Base-by-base conservation (phyloP, 2,797 vertebrate species). In the Aeoliscus strigatus region DNA sequence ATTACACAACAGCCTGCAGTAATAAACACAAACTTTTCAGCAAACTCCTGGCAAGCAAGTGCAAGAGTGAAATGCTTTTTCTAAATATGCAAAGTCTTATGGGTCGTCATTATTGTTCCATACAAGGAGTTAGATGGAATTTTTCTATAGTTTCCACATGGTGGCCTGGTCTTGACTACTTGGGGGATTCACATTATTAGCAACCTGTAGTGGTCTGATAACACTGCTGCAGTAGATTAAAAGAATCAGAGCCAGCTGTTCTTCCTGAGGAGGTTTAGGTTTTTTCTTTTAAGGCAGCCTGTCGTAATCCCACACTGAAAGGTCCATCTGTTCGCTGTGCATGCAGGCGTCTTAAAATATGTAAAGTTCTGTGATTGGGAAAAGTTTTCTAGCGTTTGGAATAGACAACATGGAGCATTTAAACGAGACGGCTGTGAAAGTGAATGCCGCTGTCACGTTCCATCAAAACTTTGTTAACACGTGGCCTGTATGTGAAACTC, bases 171-270 rank as follows among this genome's bases (percentile, higher is more conserved):
- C 30, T 34, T 2, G 8, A 24, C 27, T 24, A 25, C 45, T 34
- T 15, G 39, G 25, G 24, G 44, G 23, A 25, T 26, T 54, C 32
- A 38, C 39, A 39, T 65, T 73, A 71, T 69, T 73, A 79, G 64
- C 67, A 77, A 76, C 71, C 79, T 83, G 81, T 73, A 60, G 48
- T 36, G 52, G 60, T 53, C 63, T 36, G 73, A 81, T 80, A 83
- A 74, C 75, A 51, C 60, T 26, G 53, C 48, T 44, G 68, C 62
- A 45, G 18, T 66, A 64, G 71, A 80, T 77, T 72, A 81, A 50
- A 62, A 37, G 4, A 58, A 66, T 36, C 62, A 64, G 59, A 57
- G 59, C 57, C 35, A 59, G 61, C 67, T 69, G 56, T 68, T 73
- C 75, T 54, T 69, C 37, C 72, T 27, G 45, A 45, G 52, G 50